Base-by-base conservation (phyloP, 2,888 invertebrate genomes). In the Himalopsyche tibetana region DNA sequence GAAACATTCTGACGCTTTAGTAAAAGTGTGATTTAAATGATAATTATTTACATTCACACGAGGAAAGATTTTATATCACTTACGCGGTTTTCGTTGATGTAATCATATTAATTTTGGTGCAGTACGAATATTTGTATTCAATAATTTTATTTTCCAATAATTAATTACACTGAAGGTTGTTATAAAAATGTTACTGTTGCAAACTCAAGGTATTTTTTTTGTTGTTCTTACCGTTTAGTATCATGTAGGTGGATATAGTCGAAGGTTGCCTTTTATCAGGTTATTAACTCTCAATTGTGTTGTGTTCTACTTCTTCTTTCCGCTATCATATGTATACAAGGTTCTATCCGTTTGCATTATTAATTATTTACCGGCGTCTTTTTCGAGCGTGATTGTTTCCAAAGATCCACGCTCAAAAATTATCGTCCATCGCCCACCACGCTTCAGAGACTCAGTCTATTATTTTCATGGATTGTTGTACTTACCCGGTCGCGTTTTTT, bases 251-350 rank as follows among this genome's bases (percentile, higher is more conserved):
- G 36, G 74, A 36, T 36, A 28, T 28, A 36, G 28, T 38, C 36
- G 74, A 74, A 74, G 74, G 74, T 36, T 74, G 74, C 74, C 38
- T 36, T 28, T 36, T 74, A 38, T 74, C 74, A 36, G 74, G 74
- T 74, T 74, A 74, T 74, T 74, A 74, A 74, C 74, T 74, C 36
- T 11, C 36, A 36, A 74, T 74, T 36, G 36, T 69, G n/a, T 11
- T 69, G 11, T 74, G 74, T 74, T 74, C 74, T 74, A 74, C 74
- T 74, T 74, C 74, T 74, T 74, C 74, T 74, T 74, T 74, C 74
- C 74, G 74, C 74, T 74, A 74, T 74, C 36, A 15, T 19, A 74
- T 15, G 74, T 36, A 74, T 36, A 28, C 28, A 38, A 74, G 74
- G 74, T 36, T 74, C 5, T 74, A 74, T 36, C 74, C 36, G 74